Evolutionary conservation across 2,797 vertebrate genomes (phyloP), one percentile per base, ranked within the genome.

Genomic region (Staurois parvus): DNA sequence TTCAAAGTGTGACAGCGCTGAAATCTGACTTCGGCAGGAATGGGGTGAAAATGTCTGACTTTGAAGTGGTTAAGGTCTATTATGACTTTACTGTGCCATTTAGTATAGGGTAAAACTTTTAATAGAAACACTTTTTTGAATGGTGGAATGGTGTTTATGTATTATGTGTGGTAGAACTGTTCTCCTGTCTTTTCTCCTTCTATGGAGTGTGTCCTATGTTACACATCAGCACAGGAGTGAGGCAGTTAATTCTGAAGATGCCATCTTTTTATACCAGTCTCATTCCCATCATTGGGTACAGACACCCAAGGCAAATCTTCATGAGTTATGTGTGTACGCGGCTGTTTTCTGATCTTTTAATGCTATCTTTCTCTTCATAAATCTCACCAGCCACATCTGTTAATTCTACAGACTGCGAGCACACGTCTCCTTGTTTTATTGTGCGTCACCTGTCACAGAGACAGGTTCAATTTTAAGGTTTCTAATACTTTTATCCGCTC

Each of bases 361-460:
- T 79, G 76, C 70, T 69, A 66, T 85, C 59, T 75, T 76, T 69
- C 70, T 68, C 69, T 52, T 75, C 84, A 75, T 80, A 85, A 79
- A 85, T 85, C 67, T 85, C 62, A 56, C 24, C 34, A 68, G 62
- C 59, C 77, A 40, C 84, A 85, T 85, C 84, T 85, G 84, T 79
- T 72, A 64, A 48, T 85, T 74, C 59, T 40, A 30, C 77, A 79
- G 37, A 80, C 59, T 80, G 77, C 84, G 40, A 70, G 70, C 77
- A 75, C 62, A 30, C 72, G n/a, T 75, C 67, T 68, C 76, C 84
- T 68, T 84, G 67, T 75, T 85, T 80, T 80, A 85, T 80, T 37
- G 77, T 67, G 30, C 64, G n/a, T 80, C 72, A 80, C 76, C 83
- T 85, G 83, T 85, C 76, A 79, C 68, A 66, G 30, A 84, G 75